Percentiles rank a stretch among this genome's conserved stretches.
These are phyloP conservation scores for Myiozetetes cayanensis DNA, from an alignment of 2,113 vertebrate genomes.

Conservation along the genomic window DNA sequence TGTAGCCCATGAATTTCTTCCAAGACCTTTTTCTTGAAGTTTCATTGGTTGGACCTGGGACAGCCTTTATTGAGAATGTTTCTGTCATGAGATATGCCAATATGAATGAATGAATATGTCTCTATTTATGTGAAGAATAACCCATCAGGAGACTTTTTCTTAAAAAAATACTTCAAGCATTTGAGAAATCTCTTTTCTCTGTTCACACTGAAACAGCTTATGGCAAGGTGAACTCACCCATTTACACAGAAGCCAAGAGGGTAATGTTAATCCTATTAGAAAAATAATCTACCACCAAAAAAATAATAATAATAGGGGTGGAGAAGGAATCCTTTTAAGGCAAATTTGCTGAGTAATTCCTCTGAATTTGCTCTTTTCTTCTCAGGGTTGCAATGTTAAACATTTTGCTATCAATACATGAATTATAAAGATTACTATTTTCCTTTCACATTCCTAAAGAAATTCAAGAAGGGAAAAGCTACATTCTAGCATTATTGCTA, in stretches of 20 bases:
- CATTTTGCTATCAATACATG: background rate
- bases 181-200: background rate
- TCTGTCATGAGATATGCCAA: background rate
- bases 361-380: conserved; percentile 10
- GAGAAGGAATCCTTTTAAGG: background rate
- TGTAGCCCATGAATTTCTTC: background rate
- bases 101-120: background rate
- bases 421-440: background rate
- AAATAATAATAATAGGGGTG: background rate
- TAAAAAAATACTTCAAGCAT: background rate
- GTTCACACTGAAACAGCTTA: conserved; percentile 7
- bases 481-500: background rate
- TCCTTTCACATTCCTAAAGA: background rate
- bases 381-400: background rate
- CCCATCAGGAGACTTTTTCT: background rate
- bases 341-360: background rate
- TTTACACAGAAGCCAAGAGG: conserved; percentile 14
- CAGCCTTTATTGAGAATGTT: background rate
- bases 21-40: background rate
- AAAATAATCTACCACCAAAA: conserved; percentile 43
- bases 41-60: background rate
- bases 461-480: background rate
- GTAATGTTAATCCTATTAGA: conserved; percentile 42
- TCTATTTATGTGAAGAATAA: background rate
- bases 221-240: conserved; percentile 25